phyloP scores from a whole-genome alignment of 2,888 invertebrate species.

The Alviniconcha strummeri region DNA sequence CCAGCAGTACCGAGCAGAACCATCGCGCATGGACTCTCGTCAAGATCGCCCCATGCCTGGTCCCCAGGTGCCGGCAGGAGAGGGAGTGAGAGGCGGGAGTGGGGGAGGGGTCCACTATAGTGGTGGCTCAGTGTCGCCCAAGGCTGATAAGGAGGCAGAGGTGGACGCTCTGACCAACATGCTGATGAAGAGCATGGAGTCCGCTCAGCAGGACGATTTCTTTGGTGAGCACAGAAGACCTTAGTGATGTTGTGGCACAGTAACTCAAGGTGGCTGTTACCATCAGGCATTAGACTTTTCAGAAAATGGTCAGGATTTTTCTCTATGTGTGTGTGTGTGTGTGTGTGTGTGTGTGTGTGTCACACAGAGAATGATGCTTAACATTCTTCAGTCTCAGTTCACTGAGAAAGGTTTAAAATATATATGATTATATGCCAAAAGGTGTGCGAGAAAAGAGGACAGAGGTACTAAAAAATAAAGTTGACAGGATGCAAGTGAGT shows the following conservation, averaged over 20 bases:
- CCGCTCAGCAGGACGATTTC: slow-evolving; percentile 79
- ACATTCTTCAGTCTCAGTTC: neutral
- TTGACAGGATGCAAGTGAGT: too few relatives aligned
- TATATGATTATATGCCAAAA: neutral
- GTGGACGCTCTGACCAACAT: slow-evolving; percentile 93
- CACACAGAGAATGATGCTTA: neutral
- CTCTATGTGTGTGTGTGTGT: neutral
- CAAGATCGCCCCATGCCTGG: slow-evolving; percentile 59
- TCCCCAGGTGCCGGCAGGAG: slow-evolving; percentile 54
- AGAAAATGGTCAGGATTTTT: too few relatives aligned
- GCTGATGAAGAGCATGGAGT: slow-evolving; percentile 87
- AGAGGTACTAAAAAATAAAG: too few relatives aligned
- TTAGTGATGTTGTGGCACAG: neutral
- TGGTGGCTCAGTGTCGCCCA: slow-evolving; percentile 25
- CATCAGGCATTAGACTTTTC: too few relatives aligned
- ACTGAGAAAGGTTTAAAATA: neutral
- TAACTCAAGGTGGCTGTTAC: neutral
- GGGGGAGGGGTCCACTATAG: neutral
- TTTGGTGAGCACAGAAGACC: slow-evolving; percentile 75
- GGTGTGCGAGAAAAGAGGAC: too few relatives aligned
- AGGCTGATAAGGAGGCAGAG: slow-evolving; percentile 82
- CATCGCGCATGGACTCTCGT: slow-evolving; percentile 35
- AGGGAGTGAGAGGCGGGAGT: slow-evolving; percentile 16
- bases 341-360: neutral
- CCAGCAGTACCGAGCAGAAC: slow-evolving; percentile 28